Evolutionary conservation across 1,140 invertebrate genomes (phyloP), one percentile per base, ranked within the genome.

Genomic region (Sipha flava): DNA sequence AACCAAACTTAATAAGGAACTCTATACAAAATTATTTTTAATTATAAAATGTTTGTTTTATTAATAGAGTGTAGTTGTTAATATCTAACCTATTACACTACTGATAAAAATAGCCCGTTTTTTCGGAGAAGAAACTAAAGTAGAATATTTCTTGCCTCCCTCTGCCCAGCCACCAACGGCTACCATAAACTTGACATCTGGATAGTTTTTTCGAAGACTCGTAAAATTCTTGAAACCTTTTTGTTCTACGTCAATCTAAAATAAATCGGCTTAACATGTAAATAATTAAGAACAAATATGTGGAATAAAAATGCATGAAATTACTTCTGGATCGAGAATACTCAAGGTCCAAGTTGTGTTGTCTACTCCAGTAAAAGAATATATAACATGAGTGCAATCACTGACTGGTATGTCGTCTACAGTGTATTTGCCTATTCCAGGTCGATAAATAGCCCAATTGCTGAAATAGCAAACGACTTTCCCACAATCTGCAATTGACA

Each of bases 111-210:
- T 87, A 79, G 89, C 88, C 52, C 94, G 87, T 37, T 89, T 87
- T 21, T 88, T 85, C 72, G 92, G 91, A 21, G 90, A 86, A 0
- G 90, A 87, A 0, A 93, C 92, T 87, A 95, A 90, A 26, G 89
- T 87, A 0, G 94, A 95, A 85, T 95, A 95, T 84, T 95, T 95
- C 75, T 89, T 88, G 16, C 94, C 93, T 40, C 94, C 94, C 84
- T 95, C 94, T 0, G 90, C 94, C 94, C 94, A 95, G 2, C 94
- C 94, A 0, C 94, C 94, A 1, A 96, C 92, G 0, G 94, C 94
- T 1, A 96, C 87, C 83, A 90, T 86, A 7, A 93, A 89, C 85
- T 95, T 95, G 12, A 95, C 85, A 23, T 89, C 84, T 0, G 94
- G 93, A 85, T 93, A 89, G 23, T 89, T 91, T 16, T 88, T 84